Conservation (phyloP, 2,888 invertebrate genomes). For the Leptopterna dolabrata region DNA sequence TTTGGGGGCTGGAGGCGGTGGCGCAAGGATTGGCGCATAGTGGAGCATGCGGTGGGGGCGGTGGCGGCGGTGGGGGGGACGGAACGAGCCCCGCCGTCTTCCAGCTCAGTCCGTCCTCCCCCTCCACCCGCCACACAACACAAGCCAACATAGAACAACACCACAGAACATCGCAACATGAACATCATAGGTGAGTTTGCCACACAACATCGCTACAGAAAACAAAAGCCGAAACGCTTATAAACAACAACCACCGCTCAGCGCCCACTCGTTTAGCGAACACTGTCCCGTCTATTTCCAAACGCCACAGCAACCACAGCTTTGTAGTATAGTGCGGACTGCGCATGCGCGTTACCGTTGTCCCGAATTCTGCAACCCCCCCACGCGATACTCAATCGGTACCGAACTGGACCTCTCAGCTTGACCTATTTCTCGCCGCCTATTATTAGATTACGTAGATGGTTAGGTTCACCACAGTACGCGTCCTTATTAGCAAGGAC, state of each 20-base stretch:
- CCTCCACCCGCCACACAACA: constrained; percentile 45
- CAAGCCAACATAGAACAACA: constrained; percentile 51
- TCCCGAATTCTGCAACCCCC: constrained; percentile 24
- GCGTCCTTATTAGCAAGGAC: too few species aligned
- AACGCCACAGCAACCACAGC: not conserved
- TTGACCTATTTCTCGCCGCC: constrained; percentile 34
- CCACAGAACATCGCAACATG: constrained; percentile 50
- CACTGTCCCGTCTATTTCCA: not conserved
- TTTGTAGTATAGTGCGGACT: not conserved
- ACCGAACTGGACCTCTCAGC: not conserved
- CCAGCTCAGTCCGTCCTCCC: constrained; percentile 54
- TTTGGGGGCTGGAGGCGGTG: not conserved
- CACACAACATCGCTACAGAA: not conserved
- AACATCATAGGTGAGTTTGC: constrained; percentile 41
- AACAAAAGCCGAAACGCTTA: not conserved
- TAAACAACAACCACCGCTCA: too few species aligned
- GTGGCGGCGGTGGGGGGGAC: not conserved
- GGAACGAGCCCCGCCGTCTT: constrained; percentile 10
- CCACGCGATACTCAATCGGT: constrained; percentile 17
- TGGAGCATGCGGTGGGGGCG: constrained; percentile 27
- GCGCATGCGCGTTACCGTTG: constrained; percentile 33
- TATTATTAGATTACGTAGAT: too few species aligned
- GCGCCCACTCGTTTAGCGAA: not conserved
- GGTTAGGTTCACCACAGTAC: too few species aligned
- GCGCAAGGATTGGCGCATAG: constrained; percentile 54